These are phyloP conservation scores for Drosophila micromelanica DNA, from an alignment of 1,140 invertebrate species.

Conservation along the genomic window DNA sequence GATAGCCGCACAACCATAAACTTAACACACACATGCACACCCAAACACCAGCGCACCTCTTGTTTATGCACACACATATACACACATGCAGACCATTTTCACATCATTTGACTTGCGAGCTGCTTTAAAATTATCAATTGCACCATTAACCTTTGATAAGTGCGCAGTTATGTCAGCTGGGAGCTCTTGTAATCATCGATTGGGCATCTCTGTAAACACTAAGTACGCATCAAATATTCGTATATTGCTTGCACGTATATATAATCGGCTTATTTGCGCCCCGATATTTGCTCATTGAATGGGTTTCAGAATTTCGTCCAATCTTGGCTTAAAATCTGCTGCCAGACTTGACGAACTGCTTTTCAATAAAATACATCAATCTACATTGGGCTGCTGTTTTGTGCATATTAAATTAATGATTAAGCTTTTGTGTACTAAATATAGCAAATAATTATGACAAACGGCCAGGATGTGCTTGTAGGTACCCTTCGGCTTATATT, in stretches of 20 bases:
- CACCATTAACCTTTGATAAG: constrained; percentile 70
- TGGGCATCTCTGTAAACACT: constrained; percentile 4
- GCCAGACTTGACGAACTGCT: neutral
- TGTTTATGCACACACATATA: constrained; percentile 26
- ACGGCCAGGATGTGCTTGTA: too few species aligned
- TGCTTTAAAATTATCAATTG: constrained; percentile 60
- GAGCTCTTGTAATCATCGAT: constrained; percentile 28
- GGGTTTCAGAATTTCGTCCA: neutral
- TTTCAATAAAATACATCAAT: constrained; percentile 14
- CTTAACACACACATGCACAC: constrained; percentile 10
- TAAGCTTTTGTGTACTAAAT: too few species aligned
- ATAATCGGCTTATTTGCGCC: constrained; percentile 26
- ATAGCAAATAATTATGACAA: too few species aligned
- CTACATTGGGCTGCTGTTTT: constrained; percentile 13
- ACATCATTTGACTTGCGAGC: constrained; percentile 68
- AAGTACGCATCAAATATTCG: constrained; percentile 10
- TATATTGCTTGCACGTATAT: constrained; percentile 10
- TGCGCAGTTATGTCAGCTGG: constrained; percentile 16
- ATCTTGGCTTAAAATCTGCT: constrained; percentile 10
- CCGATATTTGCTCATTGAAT: constrained; percentile 1
- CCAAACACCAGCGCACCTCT: constrained; percentile 1
- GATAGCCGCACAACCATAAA: constrained; percentile 41
- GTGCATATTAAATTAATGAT: neutral
- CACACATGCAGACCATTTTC: constrained; percentile 40
- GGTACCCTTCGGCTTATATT: too few species aligned